Percentiles rank a stretch among this genome's conserved stretches.
Evolutionary conservation across 2,797 vertebrate species (phyloP).

Genomic region (Antennarius maculatus): DNA sequence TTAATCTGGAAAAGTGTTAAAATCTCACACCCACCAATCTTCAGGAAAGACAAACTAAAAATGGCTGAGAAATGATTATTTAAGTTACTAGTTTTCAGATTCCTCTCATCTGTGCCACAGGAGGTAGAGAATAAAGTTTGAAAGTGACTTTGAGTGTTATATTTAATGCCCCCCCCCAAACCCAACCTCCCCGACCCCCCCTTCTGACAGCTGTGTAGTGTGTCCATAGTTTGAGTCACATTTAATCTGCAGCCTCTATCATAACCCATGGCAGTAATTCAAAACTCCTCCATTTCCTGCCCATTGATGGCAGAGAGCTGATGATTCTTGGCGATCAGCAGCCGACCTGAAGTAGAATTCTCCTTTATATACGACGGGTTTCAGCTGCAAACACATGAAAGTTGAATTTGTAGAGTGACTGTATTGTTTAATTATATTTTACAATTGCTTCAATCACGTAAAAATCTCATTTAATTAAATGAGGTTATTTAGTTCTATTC

Average conservation of each 20-base stretch:
- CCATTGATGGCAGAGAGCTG: too few species aligned
- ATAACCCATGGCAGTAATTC: background rate
- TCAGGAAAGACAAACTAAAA: background rate
- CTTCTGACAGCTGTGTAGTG: conserved; percentile 16
- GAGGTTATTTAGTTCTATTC: too few species aligned
- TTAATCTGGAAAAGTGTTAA: conserved; percentile 8
- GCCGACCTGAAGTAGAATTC: background rate
- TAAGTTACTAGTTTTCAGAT: conserved; percentile 6
- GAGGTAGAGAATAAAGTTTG: background rate
- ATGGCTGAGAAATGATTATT: conserved; percentile 4
- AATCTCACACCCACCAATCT: conserved; percentile 29
- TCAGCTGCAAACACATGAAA: background rate
- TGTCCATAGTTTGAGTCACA: conserved; percentile 14
- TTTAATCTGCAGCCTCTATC: background rate
- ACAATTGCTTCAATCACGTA: background rate
- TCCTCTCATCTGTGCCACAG: background rate
- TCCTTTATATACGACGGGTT: background rate
- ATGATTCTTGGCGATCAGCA: background rate
- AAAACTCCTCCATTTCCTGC: background rate
- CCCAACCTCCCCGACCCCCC: background rate
- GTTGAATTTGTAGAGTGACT: background rate
- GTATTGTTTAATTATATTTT: background rate
- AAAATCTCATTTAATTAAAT: conserved; percentile 15
- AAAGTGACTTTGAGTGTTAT: background rate
- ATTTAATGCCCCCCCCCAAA: background rate